Evolutionary conservation across 2,888 invertebrate genomes (phyloP), one percentile per base, ranked within the genome.

Genomic region (Tetranychus piercei): DNA sequence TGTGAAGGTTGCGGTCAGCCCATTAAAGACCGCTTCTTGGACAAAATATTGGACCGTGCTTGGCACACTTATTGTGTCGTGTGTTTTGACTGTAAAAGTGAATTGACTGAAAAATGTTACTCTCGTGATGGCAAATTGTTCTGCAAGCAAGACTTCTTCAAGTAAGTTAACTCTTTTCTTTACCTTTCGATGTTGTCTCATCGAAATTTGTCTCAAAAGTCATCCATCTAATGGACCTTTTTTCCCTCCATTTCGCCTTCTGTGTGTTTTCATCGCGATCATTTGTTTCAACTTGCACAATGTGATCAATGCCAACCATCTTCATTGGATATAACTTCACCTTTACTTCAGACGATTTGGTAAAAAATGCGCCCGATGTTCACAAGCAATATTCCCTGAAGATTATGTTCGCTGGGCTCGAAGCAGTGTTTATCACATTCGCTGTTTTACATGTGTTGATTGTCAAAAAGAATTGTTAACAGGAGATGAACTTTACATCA

Each of bases 401-500:
- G 97, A 99, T 85, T 87, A 97, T 83, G 96, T 99, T 81, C 87
- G 97, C 78, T 91, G 94, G 85, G 96, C 96, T 74, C 86, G 94
- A 80, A 94, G 94, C 86, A 94, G 95, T 87, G 95, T 97, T 84
- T 99, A 95, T 86, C 97, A 99, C 85, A 88, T 97, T 82, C 94
- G 94, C 85, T 99, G 97, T 86, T 99, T 99, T 88, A 94, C 94
- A 81, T 99, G 99, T 85, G 89, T 94, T 82, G 91, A 95, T 81
- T 99, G 97, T 86, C 88, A 93, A 81, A 94, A 95, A 84, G 93
- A 94, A 86, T 88, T 97, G 83, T 94, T 93, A 79, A 97, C 97
- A 23, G 97, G 97, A 79, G 97, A 99, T 83, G 94, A 99, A 85
- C 88, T 99, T 74, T 97, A 97, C 85, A 93, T 97, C 78, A 86